These are phyloP conservation scores for Balanococcus diminutus DNA, from an alignment of 2,888 invertebrate genomes.

Conservation along the genomic window DNA sequence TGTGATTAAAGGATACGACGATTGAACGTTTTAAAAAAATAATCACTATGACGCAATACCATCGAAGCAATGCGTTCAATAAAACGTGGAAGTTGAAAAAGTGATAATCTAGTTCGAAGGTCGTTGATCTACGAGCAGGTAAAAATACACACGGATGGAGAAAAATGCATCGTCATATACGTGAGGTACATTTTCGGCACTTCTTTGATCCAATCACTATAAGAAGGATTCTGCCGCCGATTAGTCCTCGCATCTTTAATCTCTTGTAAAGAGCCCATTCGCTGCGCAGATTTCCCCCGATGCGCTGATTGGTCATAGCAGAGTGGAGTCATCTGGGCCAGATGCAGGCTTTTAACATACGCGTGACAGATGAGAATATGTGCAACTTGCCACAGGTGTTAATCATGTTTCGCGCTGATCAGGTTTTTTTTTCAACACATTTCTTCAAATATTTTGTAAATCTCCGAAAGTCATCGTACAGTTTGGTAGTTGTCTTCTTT, in stretches of 20 bases:
- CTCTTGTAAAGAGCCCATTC: not conserved
- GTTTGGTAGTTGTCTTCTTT: not conserved
- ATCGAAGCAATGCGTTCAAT: not conserved
- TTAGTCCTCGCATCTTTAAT: not conserved
- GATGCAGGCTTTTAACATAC: not conserved
- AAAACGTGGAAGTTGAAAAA: conserved; percentile 36
- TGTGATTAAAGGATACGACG: not conserved
- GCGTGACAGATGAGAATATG: not conserved
- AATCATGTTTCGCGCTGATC: not conserved
- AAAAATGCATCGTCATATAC: conserved; percentile 18
- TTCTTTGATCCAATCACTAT: not conserved
- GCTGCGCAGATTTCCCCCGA: not conserved
- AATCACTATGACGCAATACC: conserved; percentile 13
- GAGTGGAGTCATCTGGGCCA: not conserved
- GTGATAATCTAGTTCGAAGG: conserved; percentile 35
- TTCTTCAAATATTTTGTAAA: not conserved
- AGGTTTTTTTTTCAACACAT: not conserved
- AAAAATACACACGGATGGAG: not conserved
- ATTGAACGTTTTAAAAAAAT: not conserved
- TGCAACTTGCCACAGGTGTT: not conserved
- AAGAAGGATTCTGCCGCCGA: not conserved
- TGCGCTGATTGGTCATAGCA: not conserved
- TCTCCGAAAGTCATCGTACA: conserved; percentile 14
- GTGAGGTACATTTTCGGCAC: not conserved
- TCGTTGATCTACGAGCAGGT: not conserved